Percentiles rank a stretch among this genome's conserved stretches.
These are phyloP conservation scores for Halcyon smyrnensis DNA, from an alignment of 2,797 vertebrate species.

Conservation along the genomic window DNA sequence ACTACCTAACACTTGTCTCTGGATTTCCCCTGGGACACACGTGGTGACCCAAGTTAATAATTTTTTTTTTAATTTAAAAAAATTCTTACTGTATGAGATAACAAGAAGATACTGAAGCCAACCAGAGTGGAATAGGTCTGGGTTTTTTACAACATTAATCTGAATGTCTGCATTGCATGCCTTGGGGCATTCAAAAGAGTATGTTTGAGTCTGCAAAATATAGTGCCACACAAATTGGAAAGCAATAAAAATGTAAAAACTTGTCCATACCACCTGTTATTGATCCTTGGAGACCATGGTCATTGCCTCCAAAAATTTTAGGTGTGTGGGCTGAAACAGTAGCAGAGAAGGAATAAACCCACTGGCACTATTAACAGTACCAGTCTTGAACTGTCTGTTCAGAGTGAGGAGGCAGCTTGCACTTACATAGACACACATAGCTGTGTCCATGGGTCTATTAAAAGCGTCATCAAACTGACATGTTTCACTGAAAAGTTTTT, in stretches of 20 bases:
- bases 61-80: not conserved
- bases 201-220: not conserved
- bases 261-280: not conserved
- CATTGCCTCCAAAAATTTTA: not conserved
- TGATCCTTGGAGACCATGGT: not conserved
- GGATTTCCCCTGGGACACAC: not conserved
- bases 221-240: not conserved
- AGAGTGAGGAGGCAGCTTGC: no score
- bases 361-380: not conserved
- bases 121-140: accelerated
- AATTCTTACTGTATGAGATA: not conserved
- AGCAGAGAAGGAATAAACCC: not conserved
- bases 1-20: not conserved
- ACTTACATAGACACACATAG: not conserved
- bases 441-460: not conserved
- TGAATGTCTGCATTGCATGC: not conserved
- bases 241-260: not conserved
- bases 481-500: not conserved
- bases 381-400: not conserved
- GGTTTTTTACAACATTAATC: not conserved
- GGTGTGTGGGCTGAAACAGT: not conserved
- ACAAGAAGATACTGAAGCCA: not conserved
- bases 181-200: not conserved
- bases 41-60: not conserved
- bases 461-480: not conserved